Base-by-base conservation (phyloP, 1,140 invertebrate species). In the Drosophila orosa region DNA sequence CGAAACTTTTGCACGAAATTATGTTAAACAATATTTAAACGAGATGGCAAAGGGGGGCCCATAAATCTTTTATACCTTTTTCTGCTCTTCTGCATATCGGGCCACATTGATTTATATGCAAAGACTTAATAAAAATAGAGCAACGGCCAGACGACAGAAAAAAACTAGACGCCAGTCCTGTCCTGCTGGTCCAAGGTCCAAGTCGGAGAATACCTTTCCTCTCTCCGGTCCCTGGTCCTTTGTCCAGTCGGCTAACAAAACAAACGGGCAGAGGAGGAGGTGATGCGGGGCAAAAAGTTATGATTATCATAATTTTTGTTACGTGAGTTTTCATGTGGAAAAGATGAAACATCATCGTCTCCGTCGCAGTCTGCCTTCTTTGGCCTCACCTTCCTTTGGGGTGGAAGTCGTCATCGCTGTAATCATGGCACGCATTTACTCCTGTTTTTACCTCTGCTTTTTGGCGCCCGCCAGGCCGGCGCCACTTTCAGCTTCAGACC, bases 261-360 rank as follows among this genome's bases (percentile, higher is more conserved):
- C 81, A 84, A 77, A 63, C 48, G 48, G 67, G 33, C 37, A 31
- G 48, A 39, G 42, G 44, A 27, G 44, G 44, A 44, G 19, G 27
- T 17, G 35, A 44, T 25, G 55, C 40, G 52, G 45, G 54, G 56
- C 50, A 68, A 78, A 89, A 91, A 82, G 81, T 79, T 85, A 91
- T 91, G 90, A 91, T 91, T 90, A 91, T 91, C 90, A 91, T 91
- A 91, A 91, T 91, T 91, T 91, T 91, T 82, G 85, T 91, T 91
- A 91, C 90, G 90, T 90, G 85, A 91, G 90, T 91, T 91, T 91
- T 91, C 90, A 91, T 91, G 90, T 91, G 90, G 90, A 91, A 91
- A 91, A 91, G 90, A 91, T 91, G 90, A 91, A 91, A 91, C 90
- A 91, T 91, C 90, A 91, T 91, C 90, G 80, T 86, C 66, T 83